Base-by-base conservation (phyloP, 2,888 invertebrate species). In the Hypercompe scribonia region DNA sequence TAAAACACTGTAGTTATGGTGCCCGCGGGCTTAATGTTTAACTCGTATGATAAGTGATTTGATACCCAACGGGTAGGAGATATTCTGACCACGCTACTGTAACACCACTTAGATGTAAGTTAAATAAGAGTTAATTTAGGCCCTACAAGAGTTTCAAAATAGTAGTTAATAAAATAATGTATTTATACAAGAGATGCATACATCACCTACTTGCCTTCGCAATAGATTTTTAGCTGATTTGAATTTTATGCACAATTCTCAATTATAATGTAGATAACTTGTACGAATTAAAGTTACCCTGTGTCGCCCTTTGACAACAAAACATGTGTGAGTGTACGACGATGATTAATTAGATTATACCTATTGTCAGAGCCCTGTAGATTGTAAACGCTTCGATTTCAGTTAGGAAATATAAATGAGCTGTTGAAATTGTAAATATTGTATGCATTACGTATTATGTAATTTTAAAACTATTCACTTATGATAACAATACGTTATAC, bases 141-240 rank as follows among this genome's bases (percentile, higher is more conserved):
- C 88, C 86, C 85, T 88, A 86, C 86, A 84, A 84, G 81, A 89
- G 86, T 90, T 89, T 88, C 86, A 84, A 85, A 86, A 88, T 89
- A 90, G 87, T 87, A 81, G 86, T 76, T 79, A 74, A 77, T 80
- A 68, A 76, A 77, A 81, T n/a, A n/a, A n/a, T 78, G 78, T 76
- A 79, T 87, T 88, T 87, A 87, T 88, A 86, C 86, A 86, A 86
- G 81, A 85, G 87, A 90, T 87, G 91, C 91, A 89, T 92, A 91
- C 91, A 92, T 93, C 94, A 94, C 94, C 93, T 91, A 93, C 92
- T 94, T 94, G 95, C 95, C 95, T 94, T 93, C 86, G 92, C 93
- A 90, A 92, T 93, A 92, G 91, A 87, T 88, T 89, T 88, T 89
- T 92, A 92, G 93, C 89, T 81, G 87, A 90, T 91, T 92, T 87